Percentiles rank a stretch among this genome's conserved stretches.
These are phyloP conservation scores for Notothenia rossii DNA, from an alignment of 2,113 vertebrate species.

Conservation along the genomic window DNA sequence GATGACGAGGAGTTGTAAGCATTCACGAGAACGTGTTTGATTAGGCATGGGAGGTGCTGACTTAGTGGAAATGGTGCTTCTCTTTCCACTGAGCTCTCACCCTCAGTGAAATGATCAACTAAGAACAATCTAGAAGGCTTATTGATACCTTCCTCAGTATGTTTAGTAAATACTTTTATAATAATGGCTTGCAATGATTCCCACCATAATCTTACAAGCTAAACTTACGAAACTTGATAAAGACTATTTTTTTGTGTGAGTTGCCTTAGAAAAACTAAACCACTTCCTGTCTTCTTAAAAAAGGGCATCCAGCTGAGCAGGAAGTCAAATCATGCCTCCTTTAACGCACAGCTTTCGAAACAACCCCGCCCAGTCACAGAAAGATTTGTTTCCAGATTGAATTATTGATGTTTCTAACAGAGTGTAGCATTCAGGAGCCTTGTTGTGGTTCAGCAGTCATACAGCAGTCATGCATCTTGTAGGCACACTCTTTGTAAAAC, in stretches of 20 bases:
- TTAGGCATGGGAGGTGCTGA: constrained; percentile 34
- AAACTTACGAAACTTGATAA: neutral
- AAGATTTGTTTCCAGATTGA: neutral
- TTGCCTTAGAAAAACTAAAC: constrained; percentile 42
- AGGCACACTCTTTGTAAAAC: neutral
- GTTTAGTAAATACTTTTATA: neutral
- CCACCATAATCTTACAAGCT: neutral
- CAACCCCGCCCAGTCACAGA: neutral
- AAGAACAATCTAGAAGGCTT: neutral
- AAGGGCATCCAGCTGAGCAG: constrained; percentile 52
- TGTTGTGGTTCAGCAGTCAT: neutral
- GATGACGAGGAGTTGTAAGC: constrained; percentile 39
- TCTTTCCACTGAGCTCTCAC: neutral
- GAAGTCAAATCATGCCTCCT: constrained; percentile 37
- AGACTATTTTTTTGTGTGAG: neutral
- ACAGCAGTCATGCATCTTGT: neutral
- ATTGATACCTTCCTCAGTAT: neutral
- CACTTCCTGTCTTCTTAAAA: constrained; percentile 71
- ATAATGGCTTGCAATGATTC: neutral
- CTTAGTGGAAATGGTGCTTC: constrained; percentile 12
- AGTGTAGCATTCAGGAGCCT: neutral
- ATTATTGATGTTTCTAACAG: neutral
- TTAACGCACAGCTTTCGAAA: constrained; percentile 35
- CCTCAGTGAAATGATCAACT: neutral
- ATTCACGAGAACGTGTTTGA: constrained; percentile 5